These are phyloP conservation scores for Leguminivora glycinivorella DNA, from an alignment of 1,140 invertebrate genomes.

Conservation along the genomic window DNA sequence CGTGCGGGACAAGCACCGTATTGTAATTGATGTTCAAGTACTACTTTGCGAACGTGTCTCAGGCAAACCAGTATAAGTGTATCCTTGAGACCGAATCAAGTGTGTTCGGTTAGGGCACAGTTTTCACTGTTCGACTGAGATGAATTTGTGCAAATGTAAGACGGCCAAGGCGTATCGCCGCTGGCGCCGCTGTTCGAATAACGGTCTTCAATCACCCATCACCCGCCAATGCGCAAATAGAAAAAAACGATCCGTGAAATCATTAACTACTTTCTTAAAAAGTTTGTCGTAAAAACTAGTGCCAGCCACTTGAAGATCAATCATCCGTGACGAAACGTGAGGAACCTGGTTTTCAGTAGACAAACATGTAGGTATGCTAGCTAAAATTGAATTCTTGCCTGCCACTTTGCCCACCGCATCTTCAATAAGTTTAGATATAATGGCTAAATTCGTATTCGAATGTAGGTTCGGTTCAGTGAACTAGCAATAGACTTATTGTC, in stretches of 20 bases:
- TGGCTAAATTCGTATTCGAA: background rate
- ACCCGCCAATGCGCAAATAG: slow-evolving; percentile 8
- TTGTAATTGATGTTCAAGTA: background rate
- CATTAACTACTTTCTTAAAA: slow-evolving; percentile 27
- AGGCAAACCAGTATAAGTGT: too few relatives aligned
- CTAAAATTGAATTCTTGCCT: background rate
- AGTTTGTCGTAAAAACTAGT: slow-evolving; percentile 9
- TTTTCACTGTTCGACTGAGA: background rate
- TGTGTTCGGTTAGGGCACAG: too few relatives aligned
- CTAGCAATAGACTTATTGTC: background rate
- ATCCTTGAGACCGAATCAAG: too few relatives aligned
- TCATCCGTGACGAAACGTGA: background rate
- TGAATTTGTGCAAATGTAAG: background rate
- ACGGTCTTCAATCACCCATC: slow-evolving; percentile 13
- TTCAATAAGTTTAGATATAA: background rate
- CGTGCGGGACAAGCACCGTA: background rate
- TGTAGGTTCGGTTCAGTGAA: background rate
- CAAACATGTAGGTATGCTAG: background rate
- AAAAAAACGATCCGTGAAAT: slow-evolving; percentile 13
- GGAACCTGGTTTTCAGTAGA: background rate
- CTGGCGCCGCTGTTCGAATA: slow-evolving; percentile 3
- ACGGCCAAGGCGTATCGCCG: background rate
- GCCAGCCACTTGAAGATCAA: slow-evolving; percentile 6
- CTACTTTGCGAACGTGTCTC: background rate
- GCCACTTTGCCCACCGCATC: background rate